phyloP scores from a whole-genome alignment of 2,797 vertebrate genomes.

The Hephaestus fuliginosus region DNA sequence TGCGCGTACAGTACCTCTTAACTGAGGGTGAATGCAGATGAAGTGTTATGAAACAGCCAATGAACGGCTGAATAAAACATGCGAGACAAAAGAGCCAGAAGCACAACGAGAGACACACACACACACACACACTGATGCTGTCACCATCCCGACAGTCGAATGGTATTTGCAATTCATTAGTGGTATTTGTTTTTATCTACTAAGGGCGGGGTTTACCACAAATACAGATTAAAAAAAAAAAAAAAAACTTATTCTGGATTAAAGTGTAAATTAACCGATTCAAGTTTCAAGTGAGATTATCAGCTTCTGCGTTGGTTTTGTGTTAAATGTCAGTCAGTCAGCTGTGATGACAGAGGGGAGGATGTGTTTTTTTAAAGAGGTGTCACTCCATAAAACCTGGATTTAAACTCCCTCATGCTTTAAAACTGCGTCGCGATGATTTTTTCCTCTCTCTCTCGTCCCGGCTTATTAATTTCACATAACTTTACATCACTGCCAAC shows the following conservation, averaged over 20 bases:
- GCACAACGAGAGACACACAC: neutral
- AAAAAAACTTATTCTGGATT: neutral
- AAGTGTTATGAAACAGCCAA: slow-evolving; percentile 43
- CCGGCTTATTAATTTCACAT: neutral
- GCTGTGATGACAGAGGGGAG: neutral
- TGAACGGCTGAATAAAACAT: slow-evolving; percentile 46
- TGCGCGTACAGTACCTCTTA: slow-evolving; percentile 11
- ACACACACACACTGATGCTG: neutral
- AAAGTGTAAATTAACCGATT: neutral
- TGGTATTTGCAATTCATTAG: slow-evolving; percentile 29
- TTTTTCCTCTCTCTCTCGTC: neutral
- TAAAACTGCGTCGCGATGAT: neutral
- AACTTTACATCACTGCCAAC: neutral
- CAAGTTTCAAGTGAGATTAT: too few relatives aligned
- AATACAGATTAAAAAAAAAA: neutral
- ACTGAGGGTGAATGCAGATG: slow-evolving; percentile 38
- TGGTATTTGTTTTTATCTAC: slow-evolving; percentile 19
- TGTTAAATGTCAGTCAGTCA: neutral
- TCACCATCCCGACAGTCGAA: neutral
- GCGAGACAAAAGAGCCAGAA: slow-evolving; percentile 12
- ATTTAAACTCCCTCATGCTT: neutral
- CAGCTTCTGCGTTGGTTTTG: neutral
- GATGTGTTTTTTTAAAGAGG: neutral
- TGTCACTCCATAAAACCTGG: neutral
- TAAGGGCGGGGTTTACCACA: neutral